Evolutionary conservation across 2,888 invertebrate species (phyloP), one percentile per base, ranked within the genome.

Genomic region (Scotopteryx bipunctaria): DNA sequence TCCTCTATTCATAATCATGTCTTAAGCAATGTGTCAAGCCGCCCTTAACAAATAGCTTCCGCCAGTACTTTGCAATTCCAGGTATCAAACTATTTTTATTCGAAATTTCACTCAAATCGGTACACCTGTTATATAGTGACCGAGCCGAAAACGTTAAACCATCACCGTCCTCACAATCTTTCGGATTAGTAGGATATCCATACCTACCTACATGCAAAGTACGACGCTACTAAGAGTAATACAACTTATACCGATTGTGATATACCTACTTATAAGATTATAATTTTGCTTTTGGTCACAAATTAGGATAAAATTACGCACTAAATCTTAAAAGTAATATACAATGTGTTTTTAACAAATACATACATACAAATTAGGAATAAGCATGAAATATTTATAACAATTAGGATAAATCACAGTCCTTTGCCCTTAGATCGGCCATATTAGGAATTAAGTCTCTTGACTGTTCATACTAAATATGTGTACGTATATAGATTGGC

Each of bases 341-440:
- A 72, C 63, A 66, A 72, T 76, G 78, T 57, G 72, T 78, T 71
- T 72, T 75, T 78, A 78, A 79, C 74, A 81, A 78, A 71, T 82
- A 72, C 69, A 77, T 82, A 72, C 69, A 77, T 77, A 77, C 67
- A 81, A 81, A 81, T 78, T 81, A 86, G 76, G 78, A 85, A 83
- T 86, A 88, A 86, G 88, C 86, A 83, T 78, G 85, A 82, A 83
- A 81, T 72, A 76, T 75, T 83, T 55, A 71, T 63, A 42, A 46
- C 76, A 78, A 57, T 81, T 83, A 88, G 86, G 80, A 83, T 88
- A 88, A 87, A 89, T 89, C 89, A 89, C 89, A 89, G 89, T 87
- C 86, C 82, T 81, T 83, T 84, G 81, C 78, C 77, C 79, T 79
- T 76, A 73, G 78, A 78, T 76, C 83, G 77, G 83, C 74, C 83